Percentiles rank a stretch among this genome's conserved stretches.
Evolutionary conservation across 2,888 invertebrate genomes (phyloP).

Genomic region (Gisinianus flammeolus): DNA sequence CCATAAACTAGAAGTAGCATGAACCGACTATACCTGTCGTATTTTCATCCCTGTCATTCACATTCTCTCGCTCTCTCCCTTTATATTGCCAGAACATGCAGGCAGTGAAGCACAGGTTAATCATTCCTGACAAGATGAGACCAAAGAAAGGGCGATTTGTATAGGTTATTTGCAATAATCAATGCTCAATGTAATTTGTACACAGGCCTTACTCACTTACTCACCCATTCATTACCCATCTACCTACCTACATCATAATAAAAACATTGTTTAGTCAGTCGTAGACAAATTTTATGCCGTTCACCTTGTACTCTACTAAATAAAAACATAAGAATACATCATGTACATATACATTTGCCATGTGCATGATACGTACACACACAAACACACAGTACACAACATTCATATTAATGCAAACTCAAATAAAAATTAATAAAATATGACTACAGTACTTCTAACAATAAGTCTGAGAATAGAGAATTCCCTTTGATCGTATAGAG

Average conservation of each 20-base stretch:
- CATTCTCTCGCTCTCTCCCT: background rate
- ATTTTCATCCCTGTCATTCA: conserved; percentile 25
- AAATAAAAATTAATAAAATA: too few relatives aligned
- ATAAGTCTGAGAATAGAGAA: too few relatives aligned
- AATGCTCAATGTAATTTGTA: background rate
- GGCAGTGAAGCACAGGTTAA: conserved; percentile 19
- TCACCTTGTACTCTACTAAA: background rate
- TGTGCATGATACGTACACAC: too few relatives aligned
- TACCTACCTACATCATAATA: too few relatives aligned
- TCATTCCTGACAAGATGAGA: conserved; percentile 9
- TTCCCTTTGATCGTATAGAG: too few relatives aligned
- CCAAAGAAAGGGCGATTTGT: conserved; percentile 17
- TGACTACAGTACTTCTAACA: too few relatives aligned
- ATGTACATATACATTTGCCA: too few relatives aligned
- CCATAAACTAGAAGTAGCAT: background rate
- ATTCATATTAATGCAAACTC: too few relatives aligned
- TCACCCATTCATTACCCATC: too few relatives aligned
- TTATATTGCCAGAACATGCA: conserved; percentile 15
- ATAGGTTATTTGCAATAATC: conserved; percentile 8
- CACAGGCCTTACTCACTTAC: background rate
- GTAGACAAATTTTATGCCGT: background rate
- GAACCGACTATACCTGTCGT: conserved; percentile 10
- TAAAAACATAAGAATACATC: too few relatives aligned
- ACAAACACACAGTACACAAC: too few relatives aligned
- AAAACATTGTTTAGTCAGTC: background rate